These are phyloP conservation scores for Drosophila rufa DNA, from an alignment of 1,140 invertebrate genomes.

Conservation along the genomic window DNA sequence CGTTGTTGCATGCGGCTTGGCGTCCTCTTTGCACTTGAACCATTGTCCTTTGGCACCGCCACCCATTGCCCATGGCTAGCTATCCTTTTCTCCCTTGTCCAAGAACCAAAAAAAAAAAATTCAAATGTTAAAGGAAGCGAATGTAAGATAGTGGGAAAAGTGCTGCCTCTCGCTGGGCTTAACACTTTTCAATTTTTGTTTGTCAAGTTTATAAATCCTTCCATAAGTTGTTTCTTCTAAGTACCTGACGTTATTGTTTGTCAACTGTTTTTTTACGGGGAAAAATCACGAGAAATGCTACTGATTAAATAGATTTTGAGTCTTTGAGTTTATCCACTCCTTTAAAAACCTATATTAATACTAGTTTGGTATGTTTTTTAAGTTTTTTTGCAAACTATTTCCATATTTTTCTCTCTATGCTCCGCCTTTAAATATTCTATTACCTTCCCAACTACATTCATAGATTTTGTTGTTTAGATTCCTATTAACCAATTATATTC, in stretches of 20 bases:
- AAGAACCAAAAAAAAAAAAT: constrained; percentile 7
- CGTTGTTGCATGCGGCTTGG: constrained; percentile 57
- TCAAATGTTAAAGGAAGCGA: constrained; percentile 38
- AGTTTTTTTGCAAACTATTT: too few species aligned
- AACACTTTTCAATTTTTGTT: constrained; percentile 23
- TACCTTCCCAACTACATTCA: background rate
- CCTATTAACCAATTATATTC: constrained; percentile 1
- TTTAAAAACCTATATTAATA: too few species aligned
- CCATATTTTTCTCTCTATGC: background rate
- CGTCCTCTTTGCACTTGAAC: constrained; percentile 84
- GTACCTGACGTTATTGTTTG: constrained; percentile 1
- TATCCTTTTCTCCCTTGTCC: constrained; percentile 42
- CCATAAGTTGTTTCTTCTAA: constrained; percentile 3
- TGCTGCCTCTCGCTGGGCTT: constrained; percentile 4
- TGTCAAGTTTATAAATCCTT: constrained; percentile 51
- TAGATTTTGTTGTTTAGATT: constrained; percentile 12
- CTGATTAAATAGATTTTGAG: too few species aligned
- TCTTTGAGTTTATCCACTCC: too few species aligned
- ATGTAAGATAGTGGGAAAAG: constrained; percentile 19
- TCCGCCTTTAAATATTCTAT: background rate
- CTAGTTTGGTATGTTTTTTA: too few species aligned
- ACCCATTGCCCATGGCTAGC: constrained; percentile 42
- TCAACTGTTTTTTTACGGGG: background rate
- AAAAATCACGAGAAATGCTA: too few species aligned
- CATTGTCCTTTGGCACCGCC: constrained; percentile 74